Base-by-base conservation (phyloP, 1,140 invertebrate genomes). In the Mizuhopecten yessoensis region DNA sequence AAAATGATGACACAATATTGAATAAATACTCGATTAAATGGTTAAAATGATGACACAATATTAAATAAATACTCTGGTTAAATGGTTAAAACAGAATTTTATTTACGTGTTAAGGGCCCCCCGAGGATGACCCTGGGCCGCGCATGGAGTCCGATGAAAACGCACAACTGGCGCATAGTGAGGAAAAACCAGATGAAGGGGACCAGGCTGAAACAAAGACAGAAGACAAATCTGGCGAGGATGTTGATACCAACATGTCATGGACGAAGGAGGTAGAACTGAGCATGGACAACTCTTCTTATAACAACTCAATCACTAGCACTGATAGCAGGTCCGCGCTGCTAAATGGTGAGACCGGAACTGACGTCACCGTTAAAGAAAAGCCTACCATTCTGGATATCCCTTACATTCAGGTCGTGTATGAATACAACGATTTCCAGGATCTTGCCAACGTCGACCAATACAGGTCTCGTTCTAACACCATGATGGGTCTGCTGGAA, bases 291-390 rank as follows among this genome's bases (percentile, higher is more conserved):
- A 90, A 86, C 42, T 86, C 90, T 2, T 33, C 86, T 0, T 92
- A 92, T 17, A 92, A 90, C 15, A 90, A 92, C 86, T 89, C 91
- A 0, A n/a, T 92, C n/a, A 36, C 88, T 0, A 91, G 90, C 45
- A 87, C 34, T 34, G 88, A 91, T 13, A 91, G 92, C 34, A 34
- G 34, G 33, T 86, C 86, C 23, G 88, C 90, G 23, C 87, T 92
- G 0, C 86, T 92, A 34, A 90, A 89, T 45, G 88, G 10, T 33
- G 34, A 39, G 88, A 33, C 23, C 42, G 87, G 88, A n/a, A 86
- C 34, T 20, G 34, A 75, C 33, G 33, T 33, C 5, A n/a, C 5
- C 34, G 10, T 3, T 29, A 29, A 57, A 11, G 86, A 34, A 87
- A 87, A 88, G 33, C 3, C 15, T n/a, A 75, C 57, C 2, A 75